Evolutionary conservation across 37 sponge, comb jelly and placozoan genomes (phyloP).

Genomic region (Ephydatia muelleri): DNA sequence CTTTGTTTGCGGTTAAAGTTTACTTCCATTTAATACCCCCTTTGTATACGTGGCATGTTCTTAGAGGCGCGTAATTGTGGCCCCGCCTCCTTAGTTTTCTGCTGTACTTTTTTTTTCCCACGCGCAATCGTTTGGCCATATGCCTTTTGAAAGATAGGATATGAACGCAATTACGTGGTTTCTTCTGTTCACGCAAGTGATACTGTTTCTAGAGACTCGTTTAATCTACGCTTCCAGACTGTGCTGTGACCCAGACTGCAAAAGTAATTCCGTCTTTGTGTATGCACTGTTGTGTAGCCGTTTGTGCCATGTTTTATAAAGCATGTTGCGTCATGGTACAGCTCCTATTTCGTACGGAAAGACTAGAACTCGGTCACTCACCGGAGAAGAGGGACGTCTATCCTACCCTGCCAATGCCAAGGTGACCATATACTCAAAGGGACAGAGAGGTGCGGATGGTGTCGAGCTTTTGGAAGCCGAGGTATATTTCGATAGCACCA

Average conservation of each 20-base stretch:
- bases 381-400: constrained; percentile 35
- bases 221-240: constrained; percentile 14
- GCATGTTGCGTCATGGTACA: constrained; percentile 3
- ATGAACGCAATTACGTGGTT: neutral
- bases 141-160: neutral
- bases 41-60: neutral
- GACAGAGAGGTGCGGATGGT: constrained; percentile 14
- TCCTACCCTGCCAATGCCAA: constrained; percentile 60
- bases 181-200: neutral
- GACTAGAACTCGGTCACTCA: constrained; percentile 40
- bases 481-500: constrained; percentile 20
- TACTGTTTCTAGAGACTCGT: neutral
- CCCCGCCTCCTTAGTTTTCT: neutral
- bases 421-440: constrained; percentile 54
- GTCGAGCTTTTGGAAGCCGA: constrained; percentile 57
- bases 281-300: neutral
- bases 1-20: neutral
- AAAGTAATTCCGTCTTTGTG: constrained; percentile 27
- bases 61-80: neutral
- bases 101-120: neutral
- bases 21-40: neutral
- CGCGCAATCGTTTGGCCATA: neutral
- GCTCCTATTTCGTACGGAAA: constrained; percentile 70
- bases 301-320: neutral
- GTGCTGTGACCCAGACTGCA: constrained; percentile 66